Percentiles rank a stretch among this genome's conserved stretches.
These are phyloP conservation scores for Drosophila bocki DNA, from an alignment of 1,140 invertebrate genomes.

Conservation along the genomic window DNA sequence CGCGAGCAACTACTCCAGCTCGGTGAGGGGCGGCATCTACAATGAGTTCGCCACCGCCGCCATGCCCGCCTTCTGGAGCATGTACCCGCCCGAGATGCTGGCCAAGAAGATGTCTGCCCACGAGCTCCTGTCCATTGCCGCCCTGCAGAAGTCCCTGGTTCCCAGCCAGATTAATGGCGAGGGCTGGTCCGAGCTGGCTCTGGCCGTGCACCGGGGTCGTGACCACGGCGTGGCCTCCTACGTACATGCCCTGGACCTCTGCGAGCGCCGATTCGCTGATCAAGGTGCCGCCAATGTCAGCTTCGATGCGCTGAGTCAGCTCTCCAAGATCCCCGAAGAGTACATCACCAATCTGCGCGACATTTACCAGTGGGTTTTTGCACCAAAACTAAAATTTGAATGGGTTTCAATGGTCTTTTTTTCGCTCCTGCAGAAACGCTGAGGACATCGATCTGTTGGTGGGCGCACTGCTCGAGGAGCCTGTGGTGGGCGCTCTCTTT, in stretches of 20 bases:
- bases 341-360: conserved; percentile 78
- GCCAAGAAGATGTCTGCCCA: conserved; percentile 80
- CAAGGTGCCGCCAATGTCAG: conserved; percentile 68
- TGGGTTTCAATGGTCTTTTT: neutral
- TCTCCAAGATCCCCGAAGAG: conserved; percentile 76
- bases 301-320: conserved; percentile 62
- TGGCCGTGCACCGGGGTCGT: conserved; percentile 89
- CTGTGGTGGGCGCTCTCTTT: conserved; percentile 91
- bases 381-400: neutral
- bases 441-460: conserved; percentile 95
- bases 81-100: conserved; percentile 87
- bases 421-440: conserved; percentile 86
- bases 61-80: conserved; percentile 91
- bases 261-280: conserved; percentile 87
- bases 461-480: conserved; percentile 93
- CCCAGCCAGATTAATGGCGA: conserved; percentile 70
- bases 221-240: conserved; percentile 97
- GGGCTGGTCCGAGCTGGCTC: conserved; percentile 86
- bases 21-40: conserved; percentile 85
- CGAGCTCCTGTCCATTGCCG: conserved; percentile 86
- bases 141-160: conserved; percentile 84
- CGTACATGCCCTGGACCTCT: conserved; percentile 87
- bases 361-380: conserved; percentile 74
- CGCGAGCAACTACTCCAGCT: conserved; percentile 91
- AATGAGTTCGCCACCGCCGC: conserved; percentile 91